phyloP scores from a whole-genome alignment of 1,140 invertebrate genomes.

The Brachionus plicatilis region DNA sequence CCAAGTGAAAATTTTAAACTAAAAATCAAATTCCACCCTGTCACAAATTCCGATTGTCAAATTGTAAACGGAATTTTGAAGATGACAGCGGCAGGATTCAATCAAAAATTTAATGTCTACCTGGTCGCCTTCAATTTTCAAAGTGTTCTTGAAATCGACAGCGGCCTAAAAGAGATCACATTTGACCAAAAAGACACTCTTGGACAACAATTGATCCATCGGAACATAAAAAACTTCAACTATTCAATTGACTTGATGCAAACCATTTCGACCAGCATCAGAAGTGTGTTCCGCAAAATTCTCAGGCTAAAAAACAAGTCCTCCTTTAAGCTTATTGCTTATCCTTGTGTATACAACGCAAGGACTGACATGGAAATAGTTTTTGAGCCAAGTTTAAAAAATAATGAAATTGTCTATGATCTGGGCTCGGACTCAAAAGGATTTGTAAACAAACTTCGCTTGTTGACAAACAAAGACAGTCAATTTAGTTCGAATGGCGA shows the following conservation, averaged over 20 bases:
- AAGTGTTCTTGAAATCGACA: not conserved
- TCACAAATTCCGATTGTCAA: not conserved
- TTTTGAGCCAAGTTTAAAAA: not conserved
- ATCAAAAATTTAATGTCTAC: conserved; percentile 4
- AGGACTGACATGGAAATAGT: not conserved
- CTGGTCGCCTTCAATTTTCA: not conserved
- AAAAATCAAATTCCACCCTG: not conserved
- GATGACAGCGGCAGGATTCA: not conserved
- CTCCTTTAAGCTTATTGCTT: not conserved
- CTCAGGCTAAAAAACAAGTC: not conserved
- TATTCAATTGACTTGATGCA: conserved; percentile 4
- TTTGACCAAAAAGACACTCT: not conserved
- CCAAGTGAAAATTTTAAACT: not conserved
- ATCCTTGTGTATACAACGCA: conserved; percentile 14
- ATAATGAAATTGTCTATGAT: not conserved
- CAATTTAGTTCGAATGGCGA: not conserved
- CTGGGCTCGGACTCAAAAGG: not conserved
- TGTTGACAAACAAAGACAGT: not conserved
- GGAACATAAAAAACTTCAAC: conserved; percentile 3
- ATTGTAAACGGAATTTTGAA: not conserved
- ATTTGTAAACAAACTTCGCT: not conserved
- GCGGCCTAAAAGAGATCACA: not conserved
- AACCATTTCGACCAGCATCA: not conserved
- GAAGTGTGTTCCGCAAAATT: not conserved
- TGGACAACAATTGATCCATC: not conserved